phyloP scores from a whole-genome alignment of 1,140 invertebrate species.

The Bombyx mandarina region DNA sequence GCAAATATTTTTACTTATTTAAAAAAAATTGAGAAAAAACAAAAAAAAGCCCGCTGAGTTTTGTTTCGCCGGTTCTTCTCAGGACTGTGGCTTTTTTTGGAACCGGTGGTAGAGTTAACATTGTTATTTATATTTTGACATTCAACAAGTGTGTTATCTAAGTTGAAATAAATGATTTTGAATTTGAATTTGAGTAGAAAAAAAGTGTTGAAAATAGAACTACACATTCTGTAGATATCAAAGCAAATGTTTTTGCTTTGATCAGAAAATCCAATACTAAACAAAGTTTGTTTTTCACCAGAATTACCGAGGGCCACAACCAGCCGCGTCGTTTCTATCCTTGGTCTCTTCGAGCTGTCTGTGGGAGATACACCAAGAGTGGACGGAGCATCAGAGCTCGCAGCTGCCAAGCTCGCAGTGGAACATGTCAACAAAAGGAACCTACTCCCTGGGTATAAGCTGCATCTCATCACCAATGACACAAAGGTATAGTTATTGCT shows the following conservation, averaged over 20 bases:
- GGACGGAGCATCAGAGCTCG: constrained; percentile 81
- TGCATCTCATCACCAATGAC: constrained; percentile 84
- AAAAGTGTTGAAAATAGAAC: background rate
- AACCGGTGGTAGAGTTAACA: no score
- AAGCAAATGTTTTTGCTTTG: background rate
- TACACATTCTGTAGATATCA: background rate
- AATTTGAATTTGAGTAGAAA: background rate
- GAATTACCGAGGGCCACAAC: constrained; percentile 22
- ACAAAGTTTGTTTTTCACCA: constrained; percentile 10
- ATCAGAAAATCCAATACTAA: background rate
- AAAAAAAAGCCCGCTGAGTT: no score
- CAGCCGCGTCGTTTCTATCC: constrained; percentile 68
- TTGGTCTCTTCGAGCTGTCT: constrained; percentile 84
- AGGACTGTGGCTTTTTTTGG: no score
- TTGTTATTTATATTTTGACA: no score
- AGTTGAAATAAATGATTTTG: no score
- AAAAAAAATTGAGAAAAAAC: no score
- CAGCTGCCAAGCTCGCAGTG: constrained; percentile 81
- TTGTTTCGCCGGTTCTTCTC: no score
- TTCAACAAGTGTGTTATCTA: no score
- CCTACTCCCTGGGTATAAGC: constrained; percentile 78
- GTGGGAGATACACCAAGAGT: constrained; percentile 71
- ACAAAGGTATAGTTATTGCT: constrained; percentile 76
- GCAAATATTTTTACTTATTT: no score
- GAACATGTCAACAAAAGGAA: constrained; percentile 79